Evolutionary conservation across 2,797 vertebrate genomes (phyloP), one percentile per base, ranked within the genome.

Genomic region (Myiotriccus ornatus): DNA sequence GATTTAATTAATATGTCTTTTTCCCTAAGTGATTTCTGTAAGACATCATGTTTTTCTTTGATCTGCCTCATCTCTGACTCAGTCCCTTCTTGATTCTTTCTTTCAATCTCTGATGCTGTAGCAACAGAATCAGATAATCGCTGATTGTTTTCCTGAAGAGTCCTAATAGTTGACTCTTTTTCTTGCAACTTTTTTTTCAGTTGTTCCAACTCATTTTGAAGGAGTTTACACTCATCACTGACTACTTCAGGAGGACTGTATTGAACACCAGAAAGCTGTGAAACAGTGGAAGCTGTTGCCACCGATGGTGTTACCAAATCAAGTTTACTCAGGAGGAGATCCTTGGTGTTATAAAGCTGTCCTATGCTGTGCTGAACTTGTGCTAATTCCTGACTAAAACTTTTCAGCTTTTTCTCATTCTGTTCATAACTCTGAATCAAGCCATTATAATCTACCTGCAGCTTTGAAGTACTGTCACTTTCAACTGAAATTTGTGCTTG

Each of bases 1-100:
- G 98, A 98, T 97, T 99, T 99, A 97, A 99, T 99, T 76, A 99
- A 97, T 81, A 99, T 97, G 96, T 99, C 99, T 96, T 99, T 99
- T 94, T 99, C 99, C 91, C 98, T 98, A 69, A 99, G 98, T 0
- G 99, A 98, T 50, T 98, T 98, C 92, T 99, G 99, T 35, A 99
- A 95, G 12, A 98, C 87, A 16, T 99, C 99, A 9, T 98, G 97
- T 75, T 98, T 98, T 70, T 98, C 99, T 89, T 95, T 97, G 5
- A 98, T 93, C 74, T 98, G 97, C 71, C 92, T 98, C 47, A 98
- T 95, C 96, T 98, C 98, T 27, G 97, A 97, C 14, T 97, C 95
- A 28, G 98, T 96, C 83, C 98, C 98, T 3, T 97, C 98, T 2
- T 98, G 98, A 82, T 91, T 97, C 76, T 97, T 98, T 73, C 98